Base-by-base conservation (phyloP, 2,113 vertebrate species). In the Rallus limicola region DNA sequence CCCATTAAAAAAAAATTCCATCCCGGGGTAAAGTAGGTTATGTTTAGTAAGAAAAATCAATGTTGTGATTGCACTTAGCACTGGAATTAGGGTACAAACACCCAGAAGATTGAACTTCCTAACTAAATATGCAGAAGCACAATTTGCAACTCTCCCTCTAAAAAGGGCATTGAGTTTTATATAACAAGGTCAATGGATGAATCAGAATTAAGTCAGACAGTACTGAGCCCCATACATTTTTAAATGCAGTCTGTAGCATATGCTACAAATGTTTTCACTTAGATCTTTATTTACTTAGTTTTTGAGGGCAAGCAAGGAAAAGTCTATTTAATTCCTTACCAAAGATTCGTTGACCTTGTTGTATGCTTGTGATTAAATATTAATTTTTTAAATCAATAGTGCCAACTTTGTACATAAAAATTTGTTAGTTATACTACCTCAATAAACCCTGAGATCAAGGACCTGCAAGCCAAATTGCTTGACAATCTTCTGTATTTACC, bases 21-120 rank as follows among this genome's bases (percentile, higher is more conserved):
- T 87, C 77, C 64, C n/a, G 34, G 92, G 76, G 59, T 92, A 96
- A 97, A 97, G 91, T 91, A 94, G 96, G 96, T 93, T 96, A 96
- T 82, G 88, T 95, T 94, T 94, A 95, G 91, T 78, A 82, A 97
- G 82, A 88, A 96, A 97, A 97, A 97, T 96, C 97, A 92, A 97
- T 96, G 95, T 80, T 86, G 79, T 79, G 93, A 93, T 96, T 95
- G 94, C 91, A 97, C 95, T 96, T 94, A 96, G 92, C 91, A 46
- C 87, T 85, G 70, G 74, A 95, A 95, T 94, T 75, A 94, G 95
- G 80, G 86, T 92, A 86, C 80, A 77, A 93, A 81, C 86, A 94
- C 93, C 84, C 94, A 89, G 69, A 95, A 96, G 86, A 92, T 74
- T 96, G 86, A 96, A 81, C 91, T 93, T 97, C 88, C 44, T 53